Evolutionary conservation across 2,797 vertebrate genomes (phyloP).

Genomic region (Microctenopoma steveboyesi): DNA sequence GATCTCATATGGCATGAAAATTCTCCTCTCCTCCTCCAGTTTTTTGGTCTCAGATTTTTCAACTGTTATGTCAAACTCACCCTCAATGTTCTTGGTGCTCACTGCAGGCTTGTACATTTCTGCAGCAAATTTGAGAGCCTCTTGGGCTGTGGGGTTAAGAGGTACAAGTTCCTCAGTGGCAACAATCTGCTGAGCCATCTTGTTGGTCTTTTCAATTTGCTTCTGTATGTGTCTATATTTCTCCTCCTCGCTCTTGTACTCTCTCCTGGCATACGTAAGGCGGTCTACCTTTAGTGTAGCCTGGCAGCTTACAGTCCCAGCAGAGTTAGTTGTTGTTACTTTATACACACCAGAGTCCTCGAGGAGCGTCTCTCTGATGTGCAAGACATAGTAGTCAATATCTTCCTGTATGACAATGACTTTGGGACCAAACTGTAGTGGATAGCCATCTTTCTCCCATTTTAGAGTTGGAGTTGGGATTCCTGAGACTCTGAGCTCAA

Average conservation of each 20-base stretch:
- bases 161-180: constrained; percentile 86
- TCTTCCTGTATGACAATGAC: constrained; percentile 93
- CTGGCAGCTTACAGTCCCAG: constrained; percentile 94
- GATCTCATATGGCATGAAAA: constrained; percentile 97
- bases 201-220: constrained; percentile 96
- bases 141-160: constrained; percentile 92
- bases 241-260: constrained; percentile 93
- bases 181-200: constrained; percentile 94
- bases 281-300: constrained; percentile 94
- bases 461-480: constrained; percentile 87
- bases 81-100: constrained; percentile 95
- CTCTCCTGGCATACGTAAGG: constrained; percentile 91
- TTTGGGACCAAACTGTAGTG: constrained; percentile 89
- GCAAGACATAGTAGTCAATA: constrained; percentile 90
- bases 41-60: constrained; percentile 89
- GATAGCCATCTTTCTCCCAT: constrained; percentile 96
- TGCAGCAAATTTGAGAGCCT: constrained; percentile 95
- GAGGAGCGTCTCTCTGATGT: constrained; percentile 95
- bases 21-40: constrained; percentile 86
- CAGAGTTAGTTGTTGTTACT: constrained; percentile 94
- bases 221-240: constrained; percentile 88
- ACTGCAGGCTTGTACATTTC: constrained; percentile 96
- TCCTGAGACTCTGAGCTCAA: constrained; percentile 96
- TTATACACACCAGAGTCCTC: constrained; percentile 96
- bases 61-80: constrained; percentile 91